These are phyloP conservation scores for Podilymbus podiceps DNA, from an alignment of 2,113 vertebrate genomes.

Conservation along the genomic window DNA sequence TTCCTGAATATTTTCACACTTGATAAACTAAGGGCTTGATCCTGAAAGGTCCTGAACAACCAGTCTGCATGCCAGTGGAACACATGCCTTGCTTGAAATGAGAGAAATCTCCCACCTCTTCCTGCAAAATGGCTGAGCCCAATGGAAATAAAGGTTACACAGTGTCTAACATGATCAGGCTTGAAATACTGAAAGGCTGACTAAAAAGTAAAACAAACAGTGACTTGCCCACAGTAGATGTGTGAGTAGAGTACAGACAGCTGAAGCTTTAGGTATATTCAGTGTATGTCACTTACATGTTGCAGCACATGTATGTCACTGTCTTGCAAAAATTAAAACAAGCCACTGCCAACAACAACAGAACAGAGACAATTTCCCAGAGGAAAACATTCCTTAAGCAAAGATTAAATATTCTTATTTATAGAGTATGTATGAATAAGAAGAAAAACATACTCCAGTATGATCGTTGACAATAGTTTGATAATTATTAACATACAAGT, in stretches of 20 bases:
- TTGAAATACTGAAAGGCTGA: neutral
- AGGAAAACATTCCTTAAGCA: neutral
- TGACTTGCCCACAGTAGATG: neutral
- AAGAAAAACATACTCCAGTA: neutral
- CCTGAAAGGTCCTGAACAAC: neutral
- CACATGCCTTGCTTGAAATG: fast-evolving
- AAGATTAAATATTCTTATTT: neutral
- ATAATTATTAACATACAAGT: neutral
- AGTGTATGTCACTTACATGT: neutral
- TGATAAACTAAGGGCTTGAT: neutral
- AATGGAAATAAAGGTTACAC: neutral
- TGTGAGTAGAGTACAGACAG: neutral
- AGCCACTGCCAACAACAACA: neutral
- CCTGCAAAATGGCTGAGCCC: neutral
- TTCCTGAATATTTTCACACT: neutral
- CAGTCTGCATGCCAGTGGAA: neutral
- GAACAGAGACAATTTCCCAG: neutral
- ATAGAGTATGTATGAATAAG: neutral
- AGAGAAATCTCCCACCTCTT: neutral
- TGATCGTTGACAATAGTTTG: neutral
- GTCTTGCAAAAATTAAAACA: neutral
- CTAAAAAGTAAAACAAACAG: neutral
- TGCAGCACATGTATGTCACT: neutral
- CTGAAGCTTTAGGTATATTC: neutral
- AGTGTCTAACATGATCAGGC: neutral